Conservation (phyloP, 2,797 vertebrate species). For the Argentina silus region DNA sequence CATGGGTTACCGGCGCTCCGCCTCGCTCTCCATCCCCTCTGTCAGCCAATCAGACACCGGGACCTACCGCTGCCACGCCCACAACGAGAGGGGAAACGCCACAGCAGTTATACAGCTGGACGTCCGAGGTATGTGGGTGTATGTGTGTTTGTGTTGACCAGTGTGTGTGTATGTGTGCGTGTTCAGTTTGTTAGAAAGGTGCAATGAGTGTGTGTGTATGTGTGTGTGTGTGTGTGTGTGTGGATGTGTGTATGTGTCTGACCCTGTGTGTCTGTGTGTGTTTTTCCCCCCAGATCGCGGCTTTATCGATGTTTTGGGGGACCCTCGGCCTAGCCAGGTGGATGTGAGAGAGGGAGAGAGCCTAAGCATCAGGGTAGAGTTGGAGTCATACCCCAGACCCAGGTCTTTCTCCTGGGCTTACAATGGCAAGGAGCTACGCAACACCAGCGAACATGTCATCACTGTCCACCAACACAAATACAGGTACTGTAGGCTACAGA, state of each 20-base stretch:
- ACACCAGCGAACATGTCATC: constrained; percentile 91
- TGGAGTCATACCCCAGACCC: constrained; percentile 88
- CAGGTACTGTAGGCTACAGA: constrained; percentile 76
- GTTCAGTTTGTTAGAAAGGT: background rate
- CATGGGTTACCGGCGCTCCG: constrained; percentile 67
- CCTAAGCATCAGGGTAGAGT: constrained; percentile 84
- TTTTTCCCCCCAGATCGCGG: constrained; percentile 81
- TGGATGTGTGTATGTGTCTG: constrained; percentile 4
- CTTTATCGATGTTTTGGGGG: constrained; percentile 82
- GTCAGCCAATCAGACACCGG: constrained; percentile 87
- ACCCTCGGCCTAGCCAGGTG: constrained; percentile 76
- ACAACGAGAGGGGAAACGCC: constrained; percentile 84
- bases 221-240: constrained; percentile 4
- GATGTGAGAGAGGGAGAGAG: constrained; percentile 91
- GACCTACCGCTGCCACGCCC: constrained; percentile 84
- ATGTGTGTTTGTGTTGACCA: background rate
- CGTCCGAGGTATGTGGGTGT: constrained; percentile 81
- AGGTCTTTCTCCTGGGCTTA: constrained; percentile 83
- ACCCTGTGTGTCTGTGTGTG: constrained; percentile 11
- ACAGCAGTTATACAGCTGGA: constrained; percentile 82
- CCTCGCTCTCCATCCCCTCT: constrained; percentile 62
- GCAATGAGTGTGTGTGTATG: background rate
- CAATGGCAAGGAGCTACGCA: constrained; percentile 83
- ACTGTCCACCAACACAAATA: constrained; percentile 83
- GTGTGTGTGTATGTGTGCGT: background rate